Base-by-base conservation (phyloP, 2,888 invertebrate genomes). In the Drosophila lacicola region DNA sequence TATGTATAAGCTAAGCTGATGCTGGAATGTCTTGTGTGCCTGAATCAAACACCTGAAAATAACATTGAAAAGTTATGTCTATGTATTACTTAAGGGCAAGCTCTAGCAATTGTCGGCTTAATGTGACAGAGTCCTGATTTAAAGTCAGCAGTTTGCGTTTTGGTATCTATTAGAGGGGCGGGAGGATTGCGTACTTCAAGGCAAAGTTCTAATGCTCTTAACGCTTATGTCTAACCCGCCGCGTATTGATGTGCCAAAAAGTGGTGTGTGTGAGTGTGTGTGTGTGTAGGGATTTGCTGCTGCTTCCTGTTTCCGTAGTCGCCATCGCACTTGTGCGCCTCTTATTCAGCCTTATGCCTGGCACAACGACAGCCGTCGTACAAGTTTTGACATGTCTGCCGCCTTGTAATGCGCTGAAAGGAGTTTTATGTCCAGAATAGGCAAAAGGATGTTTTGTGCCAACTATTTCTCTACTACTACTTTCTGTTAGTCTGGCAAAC, bases 371-470 rank as follows among this genome's bases (percentile, higher is more conserved):
- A 87, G 78, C 58, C 72, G 91, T 84, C 90, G 78, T 82, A 78
- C 82, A 90, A 90, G 73, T 91, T 90, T 85, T 90, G 90, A 90
- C 90, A 90, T 88, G 86, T 75, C 86, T 82, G 73, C 53, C 57
- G 73, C 53, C 57, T 80, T 90, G 88, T 84, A 88, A 82, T 77
- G 66, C 68, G 70, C 78, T 90, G 88, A 90, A 83, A 91, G 90
- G 88, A 86, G 90, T 88, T 91, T 84, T 86, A 84, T 90, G 90
- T 90, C 90, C 78, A 78, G 66, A 70, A 56, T 62, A 63, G 61
- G 34, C 29, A 66, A 56, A 65, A 34, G 29, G 47, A 67, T 74
- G 75, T 56, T 53, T 45, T 45, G 54, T 62, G 70, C 61, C 53
- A 70, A 51, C 49, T 42, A 47, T 45, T 57, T 47, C 39, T 9